Evolutionary conservation across 64 coral and sea anemone genomes (phyloP), one percentile per base, ranked within the genome.

Genomic region (Montipora efflorescens): DNA sequence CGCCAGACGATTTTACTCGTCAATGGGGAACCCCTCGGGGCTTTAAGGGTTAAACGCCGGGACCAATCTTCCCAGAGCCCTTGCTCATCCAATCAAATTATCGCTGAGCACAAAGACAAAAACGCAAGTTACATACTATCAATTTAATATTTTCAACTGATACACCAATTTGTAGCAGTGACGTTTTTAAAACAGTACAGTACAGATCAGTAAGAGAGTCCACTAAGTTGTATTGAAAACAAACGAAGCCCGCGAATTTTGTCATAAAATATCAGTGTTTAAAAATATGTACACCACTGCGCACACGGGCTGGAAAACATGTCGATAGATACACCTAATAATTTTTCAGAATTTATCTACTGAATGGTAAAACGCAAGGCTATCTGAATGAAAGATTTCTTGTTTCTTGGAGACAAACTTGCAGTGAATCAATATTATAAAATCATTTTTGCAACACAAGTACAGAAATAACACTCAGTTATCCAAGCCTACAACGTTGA

Each of bases 261-360:
- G 19, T 86, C 82, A 71, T 86, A 86, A 86, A 86, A 86, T 86
- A 86, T 86, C 82, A 86, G 59, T 68, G 82, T 85, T 86, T 69
- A 86, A 86, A 86, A 86, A 86, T 86, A 86, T 86, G 71, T 86
- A 86, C 82, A 86, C 82, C 82, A 86, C 62, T 68, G 81, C 47
- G 80, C 55, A 55, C 66, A 80, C 78, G 44, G 57, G 59, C 28
- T 71, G 36, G 46, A 49, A 72, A 86, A 70, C 62, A 71, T 71
- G 64, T 86, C 18, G 66, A 47, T 84, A 84, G 57, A 86, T 48
- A 71, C 82, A 86, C 16, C 16, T 70, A 71, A 86, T 86, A 86
- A 86, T 49, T 25, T 86, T 78, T 50, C 10, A 3, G 82, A 49
- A 71, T 69, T 86, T 86, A 49, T 36, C 36, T 36, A 71, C 82